Percentiles rank a stretch among this genome's conserved stretches.
These are phyloP conservation scores for Nomia melanderi DNA, from an alignment of 1,140 invertebrate species.

Conservation along the genomic window DNA sequence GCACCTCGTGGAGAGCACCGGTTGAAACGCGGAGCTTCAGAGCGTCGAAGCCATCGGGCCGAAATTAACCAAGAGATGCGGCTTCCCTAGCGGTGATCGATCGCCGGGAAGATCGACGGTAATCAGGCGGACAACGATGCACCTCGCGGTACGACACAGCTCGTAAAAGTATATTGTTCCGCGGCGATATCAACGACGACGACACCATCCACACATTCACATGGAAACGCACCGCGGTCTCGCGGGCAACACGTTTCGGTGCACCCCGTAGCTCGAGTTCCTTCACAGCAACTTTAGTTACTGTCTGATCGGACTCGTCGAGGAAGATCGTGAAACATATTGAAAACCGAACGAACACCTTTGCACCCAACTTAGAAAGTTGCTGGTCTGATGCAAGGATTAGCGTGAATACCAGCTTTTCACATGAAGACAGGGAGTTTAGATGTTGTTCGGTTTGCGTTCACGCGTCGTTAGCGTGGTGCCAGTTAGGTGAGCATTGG, in stretches of 20 bases:
- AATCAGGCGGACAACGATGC: conserved; percentile 1
- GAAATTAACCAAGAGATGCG: neutral
- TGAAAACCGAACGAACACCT: neutral
- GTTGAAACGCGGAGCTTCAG: neutral
- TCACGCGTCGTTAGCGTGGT: neutral
- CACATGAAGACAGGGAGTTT: no score
- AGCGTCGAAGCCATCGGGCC: neutral
- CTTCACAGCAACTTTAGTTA: conserved; percentile 32
- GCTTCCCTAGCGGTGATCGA: conserved; percentile 1
- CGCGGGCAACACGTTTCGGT: conserved; percentile 1
- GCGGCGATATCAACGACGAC: neutral
- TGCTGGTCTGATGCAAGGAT: no score
- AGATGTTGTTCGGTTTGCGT: neutral
- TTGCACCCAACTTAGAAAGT: neutral
- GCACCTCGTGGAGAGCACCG: neutral
- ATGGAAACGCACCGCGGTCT: neutral
- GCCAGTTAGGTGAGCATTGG: no score
- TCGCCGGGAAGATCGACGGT: neutral
- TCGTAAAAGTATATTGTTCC: neutral
- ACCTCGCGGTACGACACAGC: neutral
- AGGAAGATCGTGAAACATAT: no score
- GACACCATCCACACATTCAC: neutral
- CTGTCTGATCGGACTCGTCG: conserved; percentile 15
- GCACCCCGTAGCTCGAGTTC: neutral
- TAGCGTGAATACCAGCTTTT: no score